Conservation (phyloP, 1,140 invertebrate species). For the Oscheius sp. region DNA sequence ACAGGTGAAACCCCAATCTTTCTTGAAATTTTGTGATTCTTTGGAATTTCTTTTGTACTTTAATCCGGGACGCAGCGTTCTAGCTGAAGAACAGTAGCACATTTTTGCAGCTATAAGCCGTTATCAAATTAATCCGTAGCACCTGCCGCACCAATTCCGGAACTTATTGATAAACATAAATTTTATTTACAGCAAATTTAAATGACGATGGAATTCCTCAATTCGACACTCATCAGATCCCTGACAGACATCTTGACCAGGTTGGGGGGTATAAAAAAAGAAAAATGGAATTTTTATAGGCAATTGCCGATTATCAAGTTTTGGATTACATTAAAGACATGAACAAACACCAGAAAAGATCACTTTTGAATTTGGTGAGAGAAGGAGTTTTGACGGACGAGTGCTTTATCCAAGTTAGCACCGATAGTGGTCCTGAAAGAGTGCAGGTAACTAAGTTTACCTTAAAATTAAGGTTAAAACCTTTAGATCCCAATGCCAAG, state of each 20-base stretch:
- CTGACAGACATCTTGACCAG: neutral
- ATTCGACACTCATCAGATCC: neutral
- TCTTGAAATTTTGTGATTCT: too few species aligned
- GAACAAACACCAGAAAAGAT: slow-evolving; percentile 45
- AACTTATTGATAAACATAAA: neutral
- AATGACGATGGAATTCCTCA: slow-evolving; percentile 9
- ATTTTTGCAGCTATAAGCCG: neutral
- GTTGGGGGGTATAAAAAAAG: too few species aligned
- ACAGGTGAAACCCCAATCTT: too few species aligned
- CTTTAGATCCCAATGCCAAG: slow-evolving; percentile 51
- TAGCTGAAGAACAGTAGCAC: neutral
- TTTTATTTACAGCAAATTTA: neutral
- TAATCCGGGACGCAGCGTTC: neutral
- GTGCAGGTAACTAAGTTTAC: slow-evolving; percentile 40
- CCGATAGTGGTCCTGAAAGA: slow-evolving; percentile 46
- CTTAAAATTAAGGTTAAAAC: slow-evolving; percentile 11
- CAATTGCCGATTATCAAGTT: slow-evolving; percentile 8
- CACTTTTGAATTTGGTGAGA: slow-evolving; percentile 38
- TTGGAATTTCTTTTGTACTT: neutral
- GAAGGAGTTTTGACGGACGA: slow-evolving; percentile 51
- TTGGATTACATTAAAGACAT: slow-evolving; percentile 45
- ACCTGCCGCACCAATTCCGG: neutral
- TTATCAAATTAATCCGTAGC: neutral
- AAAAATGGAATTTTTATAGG: neutral
- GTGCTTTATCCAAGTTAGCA: slow-evolving; percentile 46